These are phyloP conservation scores for Philypnodon macrostomus DNA, from an alignment of 2,797 vertebrate species.

Conservation along the genomic window DNA sequence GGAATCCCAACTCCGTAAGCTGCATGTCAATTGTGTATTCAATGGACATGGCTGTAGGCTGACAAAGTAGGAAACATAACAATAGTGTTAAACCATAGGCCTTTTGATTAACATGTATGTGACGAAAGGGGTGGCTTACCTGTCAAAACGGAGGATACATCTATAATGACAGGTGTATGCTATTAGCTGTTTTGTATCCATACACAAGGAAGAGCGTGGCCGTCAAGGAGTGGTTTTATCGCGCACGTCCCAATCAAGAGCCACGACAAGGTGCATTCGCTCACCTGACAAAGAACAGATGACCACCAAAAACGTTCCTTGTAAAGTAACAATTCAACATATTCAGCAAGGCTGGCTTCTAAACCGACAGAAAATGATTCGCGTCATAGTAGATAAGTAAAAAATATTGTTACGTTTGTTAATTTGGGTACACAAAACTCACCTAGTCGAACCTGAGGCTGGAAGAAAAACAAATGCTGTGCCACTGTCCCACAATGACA, in stretches of 20 bases:
- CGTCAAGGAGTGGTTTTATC: not conserved
- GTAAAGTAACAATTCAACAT: not conserved
- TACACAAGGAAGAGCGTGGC: too few relatives aligned
- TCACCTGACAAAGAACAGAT: constrained; percentile 38
- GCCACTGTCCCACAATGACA: not conserved
- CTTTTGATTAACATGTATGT: not conserved
- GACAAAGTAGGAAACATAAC: not conserved
- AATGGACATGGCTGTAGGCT: constrained; percentile 65
- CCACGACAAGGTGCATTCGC: not conserved
- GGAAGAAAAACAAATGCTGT: constrained; percentile 26
- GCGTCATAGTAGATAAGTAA: fast-evolving
- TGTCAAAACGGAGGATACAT: constrained; percentile 2
- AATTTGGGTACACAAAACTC: not conserved
- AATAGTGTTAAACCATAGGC: too few relatives aligned
- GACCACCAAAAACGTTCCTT: constrained; percentile 1
- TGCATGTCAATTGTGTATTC: constrained; percentile 80
- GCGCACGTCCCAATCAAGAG: not conserved
- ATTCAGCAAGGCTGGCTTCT: not conserved
- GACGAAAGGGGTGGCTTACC: constrained; percentile 13
- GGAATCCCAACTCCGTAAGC: constrained; percentile 76
- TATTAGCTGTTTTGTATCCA: too few relatives aligned
- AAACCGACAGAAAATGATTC: fast-evolving
- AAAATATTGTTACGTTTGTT: fast-evolving
- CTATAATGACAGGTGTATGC: not conserved
- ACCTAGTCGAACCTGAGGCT: not conserved